Evolutionary conservation across 2,888 invertebrate species (phyloP).

Genomic region (Mesochorus sp.): DNA sequence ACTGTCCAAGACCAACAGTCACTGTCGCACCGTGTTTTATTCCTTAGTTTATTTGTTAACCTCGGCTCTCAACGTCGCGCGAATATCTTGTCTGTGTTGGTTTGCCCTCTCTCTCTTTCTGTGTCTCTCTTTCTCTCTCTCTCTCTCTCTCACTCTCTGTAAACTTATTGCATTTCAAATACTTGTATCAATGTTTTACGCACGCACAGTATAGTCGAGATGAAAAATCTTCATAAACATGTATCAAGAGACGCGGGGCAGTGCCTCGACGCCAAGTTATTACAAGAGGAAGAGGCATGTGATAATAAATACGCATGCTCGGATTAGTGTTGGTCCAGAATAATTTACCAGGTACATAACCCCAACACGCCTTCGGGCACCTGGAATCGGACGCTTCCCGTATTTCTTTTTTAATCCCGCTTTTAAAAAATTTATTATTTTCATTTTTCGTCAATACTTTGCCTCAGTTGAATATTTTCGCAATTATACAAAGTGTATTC

Average conservation of each 20-base stretch:
- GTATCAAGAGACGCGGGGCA: too few species aligned
- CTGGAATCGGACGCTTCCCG: neutral
- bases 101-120: too few species aligned
- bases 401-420: constrained; percentile 26
- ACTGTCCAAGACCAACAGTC: constrained; percentile 16
- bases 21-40: constrained; percentile 23
- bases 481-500: neutral
- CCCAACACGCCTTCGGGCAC: neutral
- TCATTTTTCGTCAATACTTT: constrained; percentile 4
- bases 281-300: too few species aligned
- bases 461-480: neutral
- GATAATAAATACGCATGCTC: too few species aligned
- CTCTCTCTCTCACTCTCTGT: too few species aligned
- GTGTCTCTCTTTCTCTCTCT: too few species aligned
- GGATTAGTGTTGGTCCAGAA: neutral
- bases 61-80: constrained; percentile 5
- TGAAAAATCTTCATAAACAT: neutral
- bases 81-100: constrained; percentile 11
- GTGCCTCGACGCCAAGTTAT: too few species aligned
- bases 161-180: constrained; percentile 19
- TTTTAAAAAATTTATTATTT: neutral
- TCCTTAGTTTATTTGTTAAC: constrained; percentile 49
- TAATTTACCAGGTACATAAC: constrained; percentile 8
- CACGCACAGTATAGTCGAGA: neutral
- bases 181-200: constrained; percentile 1